Base-by-base conservation (phyloP, 1,140 invertebrate genomes). In the Ptiloglossa arizonensis region DNA sequence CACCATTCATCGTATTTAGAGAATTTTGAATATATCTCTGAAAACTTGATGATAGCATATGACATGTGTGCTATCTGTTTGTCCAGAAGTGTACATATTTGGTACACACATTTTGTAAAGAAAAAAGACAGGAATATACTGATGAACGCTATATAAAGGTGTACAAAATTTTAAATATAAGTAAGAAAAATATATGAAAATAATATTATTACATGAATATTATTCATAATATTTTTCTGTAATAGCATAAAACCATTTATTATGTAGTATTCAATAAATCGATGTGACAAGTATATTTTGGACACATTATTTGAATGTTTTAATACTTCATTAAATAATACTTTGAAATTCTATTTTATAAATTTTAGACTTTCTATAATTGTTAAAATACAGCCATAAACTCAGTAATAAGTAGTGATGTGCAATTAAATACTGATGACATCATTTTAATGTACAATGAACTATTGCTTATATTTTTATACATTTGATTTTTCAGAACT, bases 91-190 rank as follows among this genome's bases (percentile, higher is more conserved):
- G n/a, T 62, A 44, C 13, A 27, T 41, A 29, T 62, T 48, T 35
- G 41, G 19, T 66, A 67, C 41, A 66, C 54, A 35, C 50, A 56
- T n/a, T 44, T 67, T 22, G 1, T 63, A 56, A 44, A 41, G 41
- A 41, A 38, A 19, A 54, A 24, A 59, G 11, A 72, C 9, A 69
- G 54, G 56, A n/a, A 35, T 56, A 48, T 29, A 50, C 32, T 71
- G 48, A 4, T 66, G 11, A 56, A 64, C 9, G 5, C 59, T 29
- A 6, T 54, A 24, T 64, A 56, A 83, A 72, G 17, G 69, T 82
- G 46, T 59, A 82, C 52, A 67, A 63, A 60, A 35, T 44, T 50
- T 70, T 77, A 38, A 13, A 17, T 62, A 54, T 52, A 44, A 50
- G 44, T 38, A 59, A 44, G 38, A 48, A 52, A 46, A 62, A 9